Evolutionary conservation across 2,888 invertebrate genomes (phyloP).

Genomic region (Melinaea menophilus): DNA sequence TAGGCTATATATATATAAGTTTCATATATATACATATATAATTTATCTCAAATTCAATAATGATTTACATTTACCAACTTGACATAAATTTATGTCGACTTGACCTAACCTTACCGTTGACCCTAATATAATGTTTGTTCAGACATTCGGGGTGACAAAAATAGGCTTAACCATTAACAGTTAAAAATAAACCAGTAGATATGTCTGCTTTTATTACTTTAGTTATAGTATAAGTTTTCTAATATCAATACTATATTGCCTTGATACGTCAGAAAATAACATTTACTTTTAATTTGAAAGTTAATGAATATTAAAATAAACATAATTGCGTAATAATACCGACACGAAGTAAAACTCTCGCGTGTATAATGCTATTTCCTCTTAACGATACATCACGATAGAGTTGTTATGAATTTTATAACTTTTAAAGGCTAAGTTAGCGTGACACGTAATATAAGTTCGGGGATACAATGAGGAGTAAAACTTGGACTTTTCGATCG

Average conservation of each 20-base stretch:
- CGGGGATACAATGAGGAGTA: constrained; percentile 31
- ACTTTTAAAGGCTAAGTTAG: constrained; percentile 41
- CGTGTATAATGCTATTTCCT: constrained; percentile 45
- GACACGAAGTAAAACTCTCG: constrained; percentile 38
- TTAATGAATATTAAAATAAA: background rate
- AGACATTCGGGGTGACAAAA: constrained; percentile 31
- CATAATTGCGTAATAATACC: constrained; percentile 18
- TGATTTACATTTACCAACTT: constrained; percentile 25
- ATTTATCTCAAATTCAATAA: constrained; percentile 13
- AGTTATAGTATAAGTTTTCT: background rate
- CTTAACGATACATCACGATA: constrained; percentile 40
- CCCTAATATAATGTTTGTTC: constrained; percentile 30
- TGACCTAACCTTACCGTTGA: constrained; percentile 34
- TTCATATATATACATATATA: background rate
- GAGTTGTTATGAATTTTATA: constrained; percentile 49
- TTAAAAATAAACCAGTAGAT: constrained; percentile 13
- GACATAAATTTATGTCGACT: constrained; percentile 28
- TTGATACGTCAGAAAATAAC: too few relatives aligned
- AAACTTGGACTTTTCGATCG: background rate
- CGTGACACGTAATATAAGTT: constrained; percentile 52
- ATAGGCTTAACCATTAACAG: constrained; percentile 22
- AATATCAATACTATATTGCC: too few relatives aligned
- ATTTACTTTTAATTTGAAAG: too few relatives aligned
- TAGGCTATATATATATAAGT: background rate
- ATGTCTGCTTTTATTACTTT: background rate